Evolutionary conservation across 2,113 vertebrate species (phyloP), one percentile per base, ranked within the genome.

Genomic region (Camelus dromedarius): DNA sequence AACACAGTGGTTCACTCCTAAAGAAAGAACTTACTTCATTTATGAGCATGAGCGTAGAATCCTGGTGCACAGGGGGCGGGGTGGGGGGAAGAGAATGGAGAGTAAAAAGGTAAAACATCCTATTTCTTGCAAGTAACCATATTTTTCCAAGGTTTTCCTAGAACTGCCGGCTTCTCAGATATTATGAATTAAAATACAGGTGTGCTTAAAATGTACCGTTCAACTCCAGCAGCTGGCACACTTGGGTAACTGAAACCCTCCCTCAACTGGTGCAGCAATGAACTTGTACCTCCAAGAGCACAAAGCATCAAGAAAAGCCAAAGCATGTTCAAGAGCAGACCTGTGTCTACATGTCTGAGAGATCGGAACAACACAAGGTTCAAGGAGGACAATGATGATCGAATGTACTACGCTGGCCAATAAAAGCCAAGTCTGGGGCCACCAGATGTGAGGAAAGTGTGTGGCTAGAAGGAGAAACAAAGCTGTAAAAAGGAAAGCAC

Each of bases 361-460:
- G 30, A 46, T 30, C 2, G 38, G 46, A 77, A 56, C 3, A 30
- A 32, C 30, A 24, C 16, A 8, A 46, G 48, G 42, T 10, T 52
- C 2, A 0, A 16, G 26, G 19, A 20, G 22, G 12, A 42, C 1
- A 4, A 13, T 8, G 8, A 32, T 3, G 9, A 60, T 2, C 1
- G 8, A 35, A 42, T 22, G 58, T 5, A 24, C 58, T 0, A 22
- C 0, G 0, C 30, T 0, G 0, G 46, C 15, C 60, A 76, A 62
- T 6, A 20, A 58, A 67, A 38, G 38, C 20, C n/a, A 60, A 22
- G 26, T n/a, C 69, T 24, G 60, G 54, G 20, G n/a, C 38, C 12
- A 6, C 46, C 12, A 38, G 52, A 35, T 8, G 22, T 2, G 42
- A 75, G 54, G 14, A n/a, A 42, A 50, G 1, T 2, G 4, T 1